These are phyloP conservation scores for Drosophila pectinifera DNA, from an alignment of 1,140 invertebrate genomes.

Conservation along the genomic window DNA sequence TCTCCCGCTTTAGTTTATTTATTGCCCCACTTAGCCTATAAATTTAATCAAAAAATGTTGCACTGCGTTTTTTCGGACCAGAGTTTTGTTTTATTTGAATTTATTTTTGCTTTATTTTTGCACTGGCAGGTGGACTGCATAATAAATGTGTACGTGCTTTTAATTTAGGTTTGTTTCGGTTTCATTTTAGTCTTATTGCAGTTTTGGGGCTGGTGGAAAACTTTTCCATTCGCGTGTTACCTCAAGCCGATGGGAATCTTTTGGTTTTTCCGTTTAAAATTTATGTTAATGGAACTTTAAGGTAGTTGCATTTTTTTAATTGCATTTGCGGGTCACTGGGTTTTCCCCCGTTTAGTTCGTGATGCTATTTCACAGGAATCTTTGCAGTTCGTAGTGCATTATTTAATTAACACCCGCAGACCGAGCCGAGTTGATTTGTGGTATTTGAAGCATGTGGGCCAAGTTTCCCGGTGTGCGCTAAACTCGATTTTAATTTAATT, in stretches of 20 bases:
- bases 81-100: slow-evolving; percentile 7
- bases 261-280: slow-evolving; percentile 18
- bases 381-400: slow-evolving; percentile 18
- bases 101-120: background rate
- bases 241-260: slow-evolving; percentile 25
- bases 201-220: slow-evolving; percentile 20
- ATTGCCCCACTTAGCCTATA: slow-evolving; percentile 37
- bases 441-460: slow-evolving; percentile 14
- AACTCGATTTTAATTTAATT: slow-evolving; percentile 10
- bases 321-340: background rate
- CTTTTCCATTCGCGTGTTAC: slow-evolving; percentile 57
- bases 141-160: slow-evolving; percentile 43
- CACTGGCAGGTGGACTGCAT: slow-evolving; percentile 34
- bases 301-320: slow-evolving; percentile 38
- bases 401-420: slow-evolving; percentile 62
- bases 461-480: background rate
- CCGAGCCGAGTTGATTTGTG: slow-evolving; percentile 13
- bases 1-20: slow-evolving; percentile 22
- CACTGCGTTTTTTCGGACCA: background rate
- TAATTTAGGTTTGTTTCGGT: slow-evolving; percentile 36
- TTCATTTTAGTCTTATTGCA: background rate
- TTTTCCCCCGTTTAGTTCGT: slow-evolving; percentile 24
- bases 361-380: slow-evolving; percentile 41
- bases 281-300: slow-evolving; percentile 33
- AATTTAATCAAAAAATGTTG: slow-evolving; percentile 28